Conservation (phyloP, 2,113 vertebrate species). For the Aegithalos caudatus region DNA sequence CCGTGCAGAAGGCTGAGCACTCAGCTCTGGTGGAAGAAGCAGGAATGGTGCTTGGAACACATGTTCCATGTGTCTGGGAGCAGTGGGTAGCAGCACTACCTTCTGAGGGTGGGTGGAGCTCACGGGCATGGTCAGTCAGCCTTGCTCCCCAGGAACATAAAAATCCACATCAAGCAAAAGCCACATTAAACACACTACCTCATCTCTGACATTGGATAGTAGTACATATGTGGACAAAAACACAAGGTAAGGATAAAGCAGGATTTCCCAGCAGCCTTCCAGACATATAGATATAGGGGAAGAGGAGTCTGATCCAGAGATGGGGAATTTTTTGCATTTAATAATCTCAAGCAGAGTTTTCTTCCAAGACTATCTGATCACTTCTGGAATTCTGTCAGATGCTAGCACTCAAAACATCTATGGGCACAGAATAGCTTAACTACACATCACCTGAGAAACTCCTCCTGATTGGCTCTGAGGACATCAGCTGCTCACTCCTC, state of each 20-base stretch:
- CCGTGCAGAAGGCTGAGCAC: neutral
- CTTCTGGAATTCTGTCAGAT: neutral
- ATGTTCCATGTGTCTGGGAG: neutral
- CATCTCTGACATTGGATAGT: neutral
- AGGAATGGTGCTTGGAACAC: neutral
- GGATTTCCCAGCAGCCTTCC: neutral
- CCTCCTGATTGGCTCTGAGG: neutral
- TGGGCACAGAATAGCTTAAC: neutral
- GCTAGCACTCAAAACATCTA: neutral
- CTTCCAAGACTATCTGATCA: neutral
- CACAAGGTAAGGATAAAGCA: neutral
- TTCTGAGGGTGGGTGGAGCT: neutral
- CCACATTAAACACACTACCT: neutral
- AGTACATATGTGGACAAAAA: neutral
- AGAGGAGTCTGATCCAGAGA: neutral
- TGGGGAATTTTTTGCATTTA: neutral
- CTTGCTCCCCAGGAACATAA: neutral
- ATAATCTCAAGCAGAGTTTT: neutral
- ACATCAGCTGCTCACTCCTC: neutral
- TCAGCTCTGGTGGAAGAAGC: neutral
- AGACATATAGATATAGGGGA: neutral
- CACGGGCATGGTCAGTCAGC: neutral
- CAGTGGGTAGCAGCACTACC: neutral
- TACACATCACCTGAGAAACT: neutral
- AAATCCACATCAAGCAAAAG: neutral